phyloP scores from a whole-genome alignment of 2,797 vertebrate genomes.

The Oryzias sinensis region DNA sequence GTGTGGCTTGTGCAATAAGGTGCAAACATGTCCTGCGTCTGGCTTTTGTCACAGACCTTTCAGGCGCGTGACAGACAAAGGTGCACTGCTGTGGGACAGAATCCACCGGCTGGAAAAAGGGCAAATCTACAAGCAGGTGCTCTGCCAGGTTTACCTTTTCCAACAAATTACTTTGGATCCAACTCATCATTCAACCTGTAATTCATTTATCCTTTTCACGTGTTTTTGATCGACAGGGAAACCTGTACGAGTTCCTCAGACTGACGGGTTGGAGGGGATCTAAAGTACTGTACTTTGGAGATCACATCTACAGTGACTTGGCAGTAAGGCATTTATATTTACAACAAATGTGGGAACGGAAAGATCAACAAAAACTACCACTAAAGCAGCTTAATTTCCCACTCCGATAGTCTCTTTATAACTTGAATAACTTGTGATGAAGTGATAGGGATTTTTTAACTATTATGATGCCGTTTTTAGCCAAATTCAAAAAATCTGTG shows the following conservation, averaged over 20 bases:
- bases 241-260: slow-evolving; percentile 96
- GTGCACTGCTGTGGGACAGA: slow-evolving; percentile 93
- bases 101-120: slow-evolving; percentile 95
- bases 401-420: too few species aligned
- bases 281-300: slow-evolving; percentile 97
- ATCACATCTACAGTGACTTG: slow-evolving; percentile 99
- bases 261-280: slow-evolving; percentile 98
- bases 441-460: too few species aligned
- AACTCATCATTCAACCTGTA: neutral
- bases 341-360: slow-evolving; percentile 4
- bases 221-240: slow-evolving; percentile 81
- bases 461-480: too few species aligned
- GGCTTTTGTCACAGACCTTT: slow-evolving; percentile 82
- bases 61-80: slow-evolving; percentile 91
- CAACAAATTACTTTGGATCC: slow-evolving; percentile 1
- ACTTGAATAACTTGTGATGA: too few species aligned
- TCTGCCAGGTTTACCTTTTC: neutral
- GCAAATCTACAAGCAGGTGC: slow-evolving; percentile 97
- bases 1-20: neutral
- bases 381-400: too few species aligned
- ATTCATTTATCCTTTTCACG: slow-evolving; percentile 6
- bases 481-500: too few species aligned
- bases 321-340: slow-evolving; percentile 80
- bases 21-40: slow-evolving; percentile 3
- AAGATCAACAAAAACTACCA: too few species aligned